phyloP scores from a whole-genome alignment of 2,113 vertebrate genomes.

The Cheilinus undulatus region DNA sequence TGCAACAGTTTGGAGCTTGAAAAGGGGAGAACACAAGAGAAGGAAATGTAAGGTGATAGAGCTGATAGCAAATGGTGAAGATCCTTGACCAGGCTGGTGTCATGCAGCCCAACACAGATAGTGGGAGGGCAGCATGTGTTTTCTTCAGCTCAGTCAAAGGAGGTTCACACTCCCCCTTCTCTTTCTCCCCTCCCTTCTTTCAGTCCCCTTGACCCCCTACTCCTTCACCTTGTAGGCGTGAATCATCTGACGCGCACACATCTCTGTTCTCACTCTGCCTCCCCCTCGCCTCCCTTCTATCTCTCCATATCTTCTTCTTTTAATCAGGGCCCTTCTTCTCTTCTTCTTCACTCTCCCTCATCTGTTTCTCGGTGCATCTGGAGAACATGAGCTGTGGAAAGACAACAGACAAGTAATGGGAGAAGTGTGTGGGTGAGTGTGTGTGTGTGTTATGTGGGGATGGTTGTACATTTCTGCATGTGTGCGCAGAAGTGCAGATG shows the following conservation, averaged over 20 bases:
- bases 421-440: constrained; percentile 48
- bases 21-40: background rate
- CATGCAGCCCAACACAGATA: constrained; percentile 58
- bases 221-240: constrained; percentile 57
- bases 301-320: constrained; percentile 2
- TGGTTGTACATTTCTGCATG: constrained; percentile 45
- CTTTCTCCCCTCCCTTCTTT: background rate
- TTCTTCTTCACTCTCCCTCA: constrained; percentile 25
- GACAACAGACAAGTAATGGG: constrained; percentile 62
- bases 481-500: constrained; percentile 38
- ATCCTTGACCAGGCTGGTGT: constrained; percentile 49
- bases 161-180: constrained; percentile 20
- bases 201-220: constrained; percentile 57
- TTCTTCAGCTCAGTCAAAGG: constrained; percentile 52
- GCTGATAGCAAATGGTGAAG: constrained; percentile 22
- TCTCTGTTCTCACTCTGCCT: constrained; percentile 20
- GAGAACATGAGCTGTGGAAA: constrained; percentile 62
- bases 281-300: background rate
- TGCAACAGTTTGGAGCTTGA: constrained; percentile 10
- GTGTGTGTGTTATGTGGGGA: constrained; percentile 38
- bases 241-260: constrained; percentile 56
- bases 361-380: constrained; percentile 62
- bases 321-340: background rate
- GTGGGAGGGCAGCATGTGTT: constrained; percentile 58
- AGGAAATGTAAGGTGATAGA: background rate